These are phyloP conservation scores for Ecdyonurus torrentis DNA, from an alignment of 2,888 invertebrate genomes.

Conservation along the genomic window DNA sequence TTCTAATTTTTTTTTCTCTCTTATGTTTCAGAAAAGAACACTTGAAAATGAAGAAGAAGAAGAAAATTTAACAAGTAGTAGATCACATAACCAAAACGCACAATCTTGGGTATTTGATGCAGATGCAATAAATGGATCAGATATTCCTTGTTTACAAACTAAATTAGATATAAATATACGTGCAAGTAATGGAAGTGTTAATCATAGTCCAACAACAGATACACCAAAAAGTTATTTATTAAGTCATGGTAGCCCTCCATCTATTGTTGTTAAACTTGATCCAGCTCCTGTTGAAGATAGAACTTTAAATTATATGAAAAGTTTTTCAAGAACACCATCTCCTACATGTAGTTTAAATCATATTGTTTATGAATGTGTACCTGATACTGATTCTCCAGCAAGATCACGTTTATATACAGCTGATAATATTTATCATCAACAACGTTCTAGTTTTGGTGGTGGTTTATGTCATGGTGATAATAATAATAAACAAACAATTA, in stretches of 20 bases:
- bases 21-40: constrained; percentile 12
- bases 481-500: not conserved
- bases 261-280: constrained; percentile 16
- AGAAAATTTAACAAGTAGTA: not conserved
- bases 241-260: not conserved
- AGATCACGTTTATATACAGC: constrained; percentile 26
- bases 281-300: constrained; percentile 23
- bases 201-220: not conserved
- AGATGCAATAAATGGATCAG: constrained; percentile 17
- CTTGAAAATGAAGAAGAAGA: not conserved
- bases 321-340: constrained; percentile 32
- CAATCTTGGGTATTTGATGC: constrained; percentile 35
- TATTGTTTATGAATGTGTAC: constrained; percentile 26
- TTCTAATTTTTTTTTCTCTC: not conserved
- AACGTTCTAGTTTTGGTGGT: not conserved
- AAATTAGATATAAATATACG: not conserved
- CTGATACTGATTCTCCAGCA: not conserved
- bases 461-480: no score
- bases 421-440: not conserved
- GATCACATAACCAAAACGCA: constrained; percentile 23
- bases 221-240: not conserved
- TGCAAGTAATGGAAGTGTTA: not conserved
- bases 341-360: constrained; percentile 23
- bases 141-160: constrained; percentile 6
- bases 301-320: constrained; percentile 31